phyloP scores from a whole-genome alignment of 1,140 invertebrate genomes.

The Chrysomallon squamiferum region DNA sequence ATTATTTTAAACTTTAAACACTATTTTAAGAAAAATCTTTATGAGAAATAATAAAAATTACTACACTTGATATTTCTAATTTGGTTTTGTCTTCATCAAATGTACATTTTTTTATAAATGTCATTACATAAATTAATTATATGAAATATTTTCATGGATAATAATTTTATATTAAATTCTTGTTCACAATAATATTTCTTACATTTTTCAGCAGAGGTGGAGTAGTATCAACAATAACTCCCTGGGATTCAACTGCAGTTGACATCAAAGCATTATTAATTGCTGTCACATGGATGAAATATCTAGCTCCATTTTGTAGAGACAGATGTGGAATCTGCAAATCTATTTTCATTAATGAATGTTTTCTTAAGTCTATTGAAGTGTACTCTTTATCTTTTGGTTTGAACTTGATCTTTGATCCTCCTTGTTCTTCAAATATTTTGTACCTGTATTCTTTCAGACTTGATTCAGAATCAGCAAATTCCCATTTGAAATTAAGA shows the following conservation, averaged over 20 bases:
- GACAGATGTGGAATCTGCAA: slow-evolving; percentile 6
- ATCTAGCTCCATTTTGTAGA: slow-evolving; percentile 18
- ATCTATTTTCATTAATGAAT: not conserved
- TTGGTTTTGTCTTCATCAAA: too few relatives aligned
- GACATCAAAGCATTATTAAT: slow-evolving; percentile 27
- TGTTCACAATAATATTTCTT: too few relatives aligned
- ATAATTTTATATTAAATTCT: too few relatives aligned
- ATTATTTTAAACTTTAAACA: slow-evolving; percentile 24
- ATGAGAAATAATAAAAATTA: too few relatives aligned
- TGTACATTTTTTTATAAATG: too few relatives aligned
- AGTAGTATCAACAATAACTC: slow-evolving; percentile 24
- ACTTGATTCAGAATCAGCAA: slow-evolving; percentile 25
- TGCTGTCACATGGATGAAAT: slow-evolving; percentile 24
- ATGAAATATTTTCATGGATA: too few relatives aligned
- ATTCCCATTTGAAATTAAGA: slow-evolving; percentile 20
- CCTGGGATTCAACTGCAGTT: slow-evolving; percentile 18
- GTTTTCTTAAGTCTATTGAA: not conserved
- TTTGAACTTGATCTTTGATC: slow-evolving; percentile 17
- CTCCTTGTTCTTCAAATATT: slow-evolving; percentile 17
- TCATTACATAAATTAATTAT: too few relatives aligned
- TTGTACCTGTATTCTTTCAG: slow-evolving; percentile 21
- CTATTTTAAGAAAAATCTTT: slow-evolving; percentile 15
- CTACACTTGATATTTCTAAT: too few relatives aligned
- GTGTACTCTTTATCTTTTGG: slow-evolving; percentile 9
- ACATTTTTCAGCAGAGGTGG: slow-evolving; percentile 21